A percentile compares a stretch with the other conserved stretches of the same genome.
Conservation (phyloP, 2,113 vertebrate species). For the Thinocorus orbignyianus region DNA sequence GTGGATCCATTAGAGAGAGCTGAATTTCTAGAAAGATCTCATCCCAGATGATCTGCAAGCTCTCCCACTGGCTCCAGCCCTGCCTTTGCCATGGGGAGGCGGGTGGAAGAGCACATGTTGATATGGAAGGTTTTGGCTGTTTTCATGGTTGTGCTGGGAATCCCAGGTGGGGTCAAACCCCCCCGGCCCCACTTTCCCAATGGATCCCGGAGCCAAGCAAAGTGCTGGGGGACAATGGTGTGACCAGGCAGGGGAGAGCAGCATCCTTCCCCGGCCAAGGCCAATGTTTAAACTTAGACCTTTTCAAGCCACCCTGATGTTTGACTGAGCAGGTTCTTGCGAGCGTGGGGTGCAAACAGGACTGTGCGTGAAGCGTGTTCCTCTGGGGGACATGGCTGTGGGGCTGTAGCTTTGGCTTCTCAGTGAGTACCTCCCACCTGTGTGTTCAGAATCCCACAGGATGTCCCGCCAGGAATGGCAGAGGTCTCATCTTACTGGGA, state of each 20-base stretch:
- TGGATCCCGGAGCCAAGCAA: neutral
- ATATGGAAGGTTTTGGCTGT: neutral
- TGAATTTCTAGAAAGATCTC: slow-evolving; percentile 23
- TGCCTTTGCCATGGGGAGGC: rapidly evolving
- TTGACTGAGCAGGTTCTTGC: neutral
- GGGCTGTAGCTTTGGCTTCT: neutral
- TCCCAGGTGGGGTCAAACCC: rapidly evolving
- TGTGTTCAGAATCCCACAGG: neutral
- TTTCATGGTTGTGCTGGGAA: neutral
- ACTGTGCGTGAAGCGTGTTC: rapidly evolving
- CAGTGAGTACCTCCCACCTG: neutral
- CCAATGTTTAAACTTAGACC: neutral
- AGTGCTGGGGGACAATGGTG: rapidly evolving
- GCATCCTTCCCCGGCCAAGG: rapidly evolving
- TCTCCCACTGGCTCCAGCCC: slow-evolving; percentile 24
- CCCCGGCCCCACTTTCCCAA: rapidly evolving
- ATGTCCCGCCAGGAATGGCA: rapidly evolving
- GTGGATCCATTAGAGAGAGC: neutral
- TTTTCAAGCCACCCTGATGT: neutral
- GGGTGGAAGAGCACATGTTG: rapidly evolving
- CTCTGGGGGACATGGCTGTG: rapidly evolving
- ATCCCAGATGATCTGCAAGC: slow-evolving; percentile 6
- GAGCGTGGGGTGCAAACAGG: neutral
- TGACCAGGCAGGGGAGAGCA: neutral
- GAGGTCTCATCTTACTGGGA: neutral